A percentile compares a stretch with the other conserved stretches of the same genome.
Evolutionary conservation across 92 coral and sea anemone genomes (phyloP).

Genomic region (Ricordea florida): DNA sequence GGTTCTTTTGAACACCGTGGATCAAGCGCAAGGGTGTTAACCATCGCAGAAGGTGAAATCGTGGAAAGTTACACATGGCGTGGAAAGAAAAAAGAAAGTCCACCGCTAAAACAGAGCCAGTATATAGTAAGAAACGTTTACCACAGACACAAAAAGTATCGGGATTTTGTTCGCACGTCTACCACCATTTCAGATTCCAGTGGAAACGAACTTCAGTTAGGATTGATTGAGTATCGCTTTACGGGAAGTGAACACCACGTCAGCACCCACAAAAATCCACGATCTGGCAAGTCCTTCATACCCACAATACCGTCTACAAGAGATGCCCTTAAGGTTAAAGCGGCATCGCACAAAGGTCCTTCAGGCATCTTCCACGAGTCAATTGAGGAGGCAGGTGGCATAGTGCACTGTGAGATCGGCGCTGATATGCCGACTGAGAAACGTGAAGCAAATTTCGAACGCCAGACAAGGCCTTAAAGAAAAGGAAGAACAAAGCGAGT

Average conservation of each 20-base stretch:
- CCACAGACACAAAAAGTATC: constrained; percentile 51
- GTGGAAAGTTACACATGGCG: neutral
- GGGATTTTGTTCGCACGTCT: constrained; percentile 33
- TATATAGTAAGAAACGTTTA: constrained; percentile 36
- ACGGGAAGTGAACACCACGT: constrained; percentile 53
- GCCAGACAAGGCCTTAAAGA: constrained; percentile 9
- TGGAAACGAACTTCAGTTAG: constrained; percentile 37
- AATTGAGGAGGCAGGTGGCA: constrained; percentile 47
- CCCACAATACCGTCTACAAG: constrained; percentile 56
- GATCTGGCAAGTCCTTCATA: constrained; percentile 45
- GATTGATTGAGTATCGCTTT: constrained; percentile 45
- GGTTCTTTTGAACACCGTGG: constrained; percentile 51
- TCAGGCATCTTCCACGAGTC: constrained; percentile 51
- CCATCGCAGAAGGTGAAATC: constrained; percentile 2
- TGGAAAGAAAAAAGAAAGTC: neutral
- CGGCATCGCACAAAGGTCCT: constrained; percentile 51
- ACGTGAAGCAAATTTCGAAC: constrained; percentile 44
- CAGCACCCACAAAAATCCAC: constrained; percentile 66
- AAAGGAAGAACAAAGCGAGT: constrained; percentile 16
- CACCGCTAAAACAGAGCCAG: constrained; percentile 14
- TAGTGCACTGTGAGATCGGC: constrained; percentile 24
- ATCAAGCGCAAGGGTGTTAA: constrained; percentile 27
- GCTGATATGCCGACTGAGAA: constrained; percentile 65
- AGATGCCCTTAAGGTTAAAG: constrained; percentile 12
- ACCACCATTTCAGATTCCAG: constrained; percentile 38